These are phyloP conservation scores for Phenganax stokvisi DNA, from an alignment of 92 coral and sea anemone genomes.

Conservation along the genomic window DNA sequence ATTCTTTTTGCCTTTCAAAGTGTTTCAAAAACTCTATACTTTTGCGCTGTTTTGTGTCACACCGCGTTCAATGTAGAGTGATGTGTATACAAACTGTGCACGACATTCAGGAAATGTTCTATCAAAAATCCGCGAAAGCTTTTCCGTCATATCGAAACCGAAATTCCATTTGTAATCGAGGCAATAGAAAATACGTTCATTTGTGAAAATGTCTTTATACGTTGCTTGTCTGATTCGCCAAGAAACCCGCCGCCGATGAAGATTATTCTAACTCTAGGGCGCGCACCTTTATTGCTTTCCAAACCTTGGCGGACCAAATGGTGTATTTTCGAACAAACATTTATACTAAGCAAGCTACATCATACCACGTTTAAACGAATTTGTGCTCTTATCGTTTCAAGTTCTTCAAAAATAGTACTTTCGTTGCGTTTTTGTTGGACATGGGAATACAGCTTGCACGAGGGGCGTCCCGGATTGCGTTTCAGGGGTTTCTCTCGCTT, in stretches of 20 bases:
- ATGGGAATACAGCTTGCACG: too few species aligned
- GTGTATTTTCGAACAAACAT: background rate
- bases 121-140: background rate
- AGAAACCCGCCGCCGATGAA: background rate
- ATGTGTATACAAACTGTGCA: background rate
- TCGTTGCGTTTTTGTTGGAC: background rate
- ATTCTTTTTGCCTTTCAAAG: background rate
- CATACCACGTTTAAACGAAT: too few species aligned
- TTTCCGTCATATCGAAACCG: background rate
- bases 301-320: background rate
- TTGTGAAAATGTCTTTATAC: background rate
- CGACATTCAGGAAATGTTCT: background rate
- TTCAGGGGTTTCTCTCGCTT: constrained; percentile 10
- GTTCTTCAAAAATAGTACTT: background rate
- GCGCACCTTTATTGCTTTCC: background rate
- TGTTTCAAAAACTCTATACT: background rate
- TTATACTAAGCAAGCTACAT: background rate
- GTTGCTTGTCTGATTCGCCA: background rate
- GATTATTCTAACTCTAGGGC: background rate
- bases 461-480: background rate
- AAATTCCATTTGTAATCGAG: background rate
- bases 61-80: background rate
- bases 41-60: background rate
- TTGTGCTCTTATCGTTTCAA: too few species aligned
- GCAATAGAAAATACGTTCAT: background rate